Conservation (phyloP, 2,113 vertebrate species). For the Alectura lathami region DNA sequence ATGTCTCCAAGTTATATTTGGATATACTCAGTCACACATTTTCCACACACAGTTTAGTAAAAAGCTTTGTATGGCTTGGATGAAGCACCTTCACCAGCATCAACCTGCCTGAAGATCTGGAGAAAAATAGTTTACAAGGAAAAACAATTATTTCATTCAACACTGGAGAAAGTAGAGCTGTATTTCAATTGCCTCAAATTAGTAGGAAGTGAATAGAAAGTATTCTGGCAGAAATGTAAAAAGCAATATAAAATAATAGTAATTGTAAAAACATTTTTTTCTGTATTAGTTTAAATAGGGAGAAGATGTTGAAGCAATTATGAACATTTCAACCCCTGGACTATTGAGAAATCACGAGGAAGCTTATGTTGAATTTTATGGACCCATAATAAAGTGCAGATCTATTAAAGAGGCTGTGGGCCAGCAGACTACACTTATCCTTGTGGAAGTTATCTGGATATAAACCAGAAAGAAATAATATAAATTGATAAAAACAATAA, state of each 20-base stretch:
- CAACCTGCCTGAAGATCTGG: not conserved
- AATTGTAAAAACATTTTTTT: not conserved
- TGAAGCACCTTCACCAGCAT: not conserved
- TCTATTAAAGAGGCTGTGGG: not conserved
- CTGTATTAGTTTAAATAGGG: not conserved
- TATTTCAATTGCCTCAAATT: not conserved
- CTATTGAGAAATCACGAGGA: not conserved
- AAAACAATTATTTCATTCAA: not conserved
- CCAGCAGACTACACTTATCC: not conserved
- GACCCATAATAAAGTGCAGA: not conserved
- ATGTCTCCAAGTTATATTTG: not conserved
- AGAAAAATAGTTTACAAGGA: not conserved
- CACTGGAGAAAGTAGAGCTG: not conserved
- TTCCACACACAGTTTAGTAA: not conserved
- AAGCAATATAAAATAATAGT: not conserved
- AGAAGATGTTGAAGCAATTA: not conserved
- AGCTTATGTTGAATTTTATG: not conserved
- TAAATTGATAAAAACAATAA: not conserved
- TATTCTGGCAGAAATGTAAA: rapidly evolving
- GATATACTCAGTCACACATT: not conserved
- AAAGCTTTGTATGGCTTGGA: not conserved
- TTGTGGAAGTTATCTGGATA: not conserved
- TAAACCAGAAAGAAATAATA: not conserved
- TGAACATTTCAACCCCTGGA: not conserved
- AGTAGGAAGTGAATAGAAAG: not conserved